Base-by-base conservation (phyloP, 1,140 invertebrate genomes). In the Eriosoma lanigerum region DNA sequence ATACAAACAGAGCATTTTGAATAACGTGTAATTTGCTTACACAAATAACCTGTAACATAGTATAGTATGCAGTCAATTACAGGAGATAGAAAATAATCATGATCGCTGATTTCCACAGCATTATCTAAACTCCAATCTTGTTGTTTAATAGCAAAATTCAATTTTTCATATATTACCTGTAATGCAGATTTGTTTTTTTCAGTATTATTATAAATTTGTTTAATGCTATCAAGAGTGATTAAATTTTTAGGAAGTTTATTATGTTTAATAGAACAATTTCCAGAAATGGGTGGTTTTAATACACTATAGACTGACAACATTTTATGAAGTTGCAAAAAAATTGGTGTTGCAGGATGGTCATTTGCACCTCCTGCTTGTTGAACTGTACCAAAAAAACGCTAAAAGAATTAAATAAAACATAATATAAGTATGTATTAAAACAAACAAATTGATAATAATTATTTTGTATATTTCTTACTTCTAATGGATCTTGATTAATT, bases 401-500 rank as follows among this genome's bases (percentile, higher is more conserved):
- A 12, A 58, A 58, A 58, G 5, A 26, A 58, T 26, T 13, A 58
- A 58, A n/a, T n/a, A n/a, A n/a, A n/a, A n/a, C n/a, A n/a, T n/a
- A n/a, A n/a, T n/a, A n/a, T n/a, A n/a, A n/a, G n/a, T n/a, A n/a
- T n/a, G 21, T 26, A 13, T 26, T 58, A 13, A 13, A 58, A 13
- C 12, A 58, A n/a, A 38, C 8, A 38, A 38, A 38, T 38, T 38
- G 8, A 4, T 38, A 38, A 4, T 4, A 8, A 38, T 38, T 38
- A 38, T 38, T 4, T 38, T 4, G 8, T 38, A 38, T 38, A 38
- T 26, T 26, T 26, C 3, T 60, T 46, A 44, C 64, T 44, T 66
- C 64, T n/a, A 29, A 38, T 44, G 29, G n/a, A 46, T 66, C 64
- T 46, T 66, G 64, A n/a, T 38, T 66, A 19, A 66, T 66, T 66